Evolutionary conservation across 2,797 vertebrate species (phyloP), one percentile per base, ranked within the genome.

Genomic region (Pogoniulus pusillus): DNA sequence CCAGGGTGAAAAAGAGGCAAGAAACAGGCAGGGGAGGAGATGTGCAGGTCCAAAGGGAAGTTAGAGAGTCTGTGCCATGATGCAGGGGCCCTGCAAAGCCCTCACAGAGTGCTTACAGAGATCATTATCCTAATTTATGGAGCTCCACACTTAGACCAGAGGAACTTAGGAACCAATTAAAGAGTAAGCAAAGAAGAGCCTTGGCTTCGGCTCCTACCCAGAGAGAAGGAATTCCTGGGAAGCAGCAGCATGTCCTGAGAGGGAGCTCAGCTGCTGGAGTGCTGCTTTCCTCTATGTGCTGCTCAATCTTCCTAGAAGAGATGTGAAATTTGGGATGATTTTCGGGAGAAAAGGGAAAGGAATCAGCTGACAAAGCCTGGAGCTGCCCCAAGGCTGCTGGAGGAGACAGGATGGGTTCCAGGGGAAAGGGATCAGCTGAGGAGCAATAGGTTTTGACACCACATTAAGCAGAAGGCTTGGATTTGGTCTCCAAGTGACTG

Each of bases 101-200:
- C 57, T 1, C 12, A 59, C 53, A n/a, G n/a, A n/a, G n/a, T 35
- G 35, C 63, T 86, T 68, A 35, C 1, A 35, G 63, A 83, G 41
- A 85, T 93, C 41, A 51, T 68, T 66, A n/a, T 20, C 2, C 54
- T 87, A 45, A 89, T 85, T 74, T 80, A 75, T 62, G 47, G 41
- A 85, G 69, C 77, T 49, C 85, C 64, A 70, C 35, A 37, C 49
- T 80, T 27, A 60, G 43, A 57, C 24, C 35, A 51, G 66, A 68
- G 53, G 29, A 89, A 83, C 16, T 70, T 39, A 26, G 59, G 72
- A 87, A 60, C 73, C 34, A 81, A 95, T 93, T 92, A 90, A 89
- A 69, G 29, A 78, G 77, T 59, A 80, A 26, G 24, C 0, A 2
- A 45, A 59, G 77, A 77, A 57, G 54, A 81, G 73, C 51, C 55